Evolutionary conservation across 1,140 invertebrate genomes (phyloP), one percentile per base, ranked within the genome.

Genomic region (Eriosoma lanigerum): DNA sequence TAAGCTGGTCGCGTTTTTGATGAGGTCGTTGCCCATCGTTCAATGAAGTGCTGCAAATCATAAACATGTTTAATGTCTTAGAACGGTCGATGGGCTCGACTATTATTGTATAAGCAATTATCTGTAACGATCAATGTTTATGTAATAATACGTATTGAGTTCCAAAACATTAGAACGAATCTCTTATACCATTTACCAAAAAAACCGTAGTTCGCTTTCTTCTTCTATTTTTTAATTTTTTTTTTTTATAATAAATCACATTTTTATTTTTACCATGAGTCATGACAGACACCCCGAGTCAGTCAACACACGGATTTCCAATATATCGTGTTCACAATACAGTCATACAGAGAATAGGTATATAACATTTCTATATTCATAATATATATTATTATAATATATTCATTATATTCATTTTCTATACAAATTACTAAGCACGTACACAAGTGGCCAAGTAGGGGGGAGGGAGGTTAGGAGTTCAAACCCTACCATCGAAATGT

Each of bases 11-110:
- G 44, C 17, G 15, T 48, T 21, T n/a, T 17, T 29, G 70, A 19
- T 12, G 32, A 76, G 73, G 52, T 76, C 73, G n/a, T 54, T 76
- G 73, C 21, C 73, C 73, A 76, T 56, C 8, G 32, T 38, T 73
- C 19, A n/a, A 10, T 1, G 12, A 26, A 29, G 29, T 32, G 54
- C 8, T 4, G 52, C 32, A 19, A n/a, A 44, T 76, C 58, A 26
- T 76, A 76, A 76, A 60, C 52, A 21, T 76, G 73, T 76, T 76
- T 76, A 76, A 76, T 76, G 54, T 76, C 50, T 44, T 44, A 56
- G 73, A 76, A 58, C 54, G 73, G 32, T 24, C 32, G 73, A 56
- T 46, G 73, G 32, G 73, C 73, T 76, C 52, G 52, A 76, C 21
- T 76, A n/a, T 58, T n/a, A 76, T 76, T 44, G 73, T 44, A n/a